Conservation (phyloP, 2,888 invertebrate genomes). For the Lasioglossum lativentre region DNA sequence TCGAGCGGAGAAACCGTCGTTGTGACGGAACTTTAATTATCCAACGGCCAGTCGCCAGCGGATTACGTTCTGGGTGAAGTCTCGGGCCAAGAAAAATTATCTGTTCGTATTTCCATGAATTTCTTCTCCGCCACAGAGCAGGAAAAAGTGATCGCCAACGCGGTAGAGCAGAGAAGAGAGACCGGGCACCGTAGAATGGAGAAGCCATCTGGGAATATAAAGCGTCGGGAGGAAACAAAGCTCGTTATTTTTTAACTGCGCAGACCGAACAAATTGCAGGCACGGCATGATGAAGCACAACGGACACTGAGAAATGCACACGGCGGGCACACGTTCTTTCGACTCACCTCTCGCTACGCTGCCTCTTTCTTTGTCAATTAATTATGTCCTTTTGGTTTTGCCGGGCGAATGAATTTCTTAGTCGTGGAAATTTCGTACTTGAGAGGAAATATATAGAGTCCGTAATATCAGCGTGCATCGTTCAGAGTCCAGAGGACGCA, state of each 20-base stretch:
- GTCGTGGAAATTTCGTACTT: background rate
- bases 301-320: constrained; percentile 5
- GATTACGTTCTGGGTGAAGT: background rate
- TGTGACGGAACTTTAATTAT: background rate
- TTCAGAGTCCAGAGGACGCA: background rate
- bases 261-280: background rate
- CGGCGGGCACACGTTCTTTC: background rate
- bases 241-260: constrained; percentile 21
- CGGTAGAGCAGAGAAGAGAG: background rate
- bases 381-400: background rate
- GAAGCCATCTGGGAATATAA: constrained; percentile 25
- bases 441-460: background rate
- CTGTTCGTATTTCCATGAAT: background rate
- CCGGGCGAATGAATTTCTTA: background rate
- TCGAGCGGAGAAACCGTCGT: background rate
- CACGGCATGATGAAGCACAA: constrained; percentile 4
- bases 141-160: background rate
- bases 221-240: background rate
- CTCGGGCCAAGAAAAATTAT: background rate
- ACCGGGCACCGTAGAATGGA: background rate
- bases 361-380: background rate
- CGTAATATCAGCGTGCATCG: background rate
- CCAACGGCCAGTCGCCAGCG: background rate
- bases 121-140: background rate
- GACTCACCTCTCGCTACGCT: background rate